phyloP scores from a whole-genome alignment of 2,113 vertebrate genomes.

The Melospiza georgiana region DNA sequence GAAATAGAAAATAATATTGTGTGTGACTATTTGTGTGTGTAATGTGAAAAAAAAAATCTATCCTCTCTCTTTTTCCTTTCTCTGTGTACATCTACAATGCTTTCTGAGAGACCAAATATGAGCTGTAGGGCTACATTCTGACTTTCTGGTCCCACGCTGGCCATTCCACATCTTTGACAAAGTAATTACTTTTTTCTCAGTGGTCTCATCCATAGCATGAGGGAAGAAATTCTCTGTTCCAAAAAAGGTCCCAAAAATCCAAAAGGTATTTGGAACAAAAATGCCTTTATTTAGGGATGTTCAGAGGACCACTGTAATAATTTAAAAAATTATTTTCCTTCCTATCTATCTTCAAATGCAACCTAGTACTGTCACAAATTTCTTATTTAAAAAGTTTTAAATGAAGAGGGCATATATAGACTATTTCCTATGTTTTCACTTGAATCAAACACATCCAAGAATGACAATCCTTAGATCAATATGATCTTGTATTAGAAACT shows the following conservation, averaged over 20 bases:
- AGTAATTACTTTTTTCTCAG: not conserved
- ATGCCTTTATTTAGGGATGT: not conserved
- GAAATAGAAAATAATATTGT: not conserved
- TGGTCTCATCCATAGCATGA: not conserved
- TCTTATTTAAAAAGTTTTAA: not conserved
- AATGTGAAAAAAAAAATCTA: not conserved
- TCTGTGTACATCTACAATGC: not conserved
- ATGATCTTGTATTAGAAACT: not conserved
- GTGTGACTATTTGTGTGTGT: accelerated
- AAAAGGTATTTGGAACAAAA: not conserved
- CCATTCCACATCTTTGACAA: not conserved
- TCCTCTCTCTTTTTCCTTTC: not conserved
- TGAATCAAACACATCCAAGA: not conserved
- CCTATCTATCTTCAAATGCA: not conserved
- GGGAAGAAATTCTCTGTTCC: not conserved
- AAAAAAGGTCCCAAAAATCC: not conserved
- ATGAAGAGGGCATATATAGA: not conserved
- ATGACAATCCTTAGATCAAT: not conserved
- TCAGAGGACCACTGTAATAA: not conserved
- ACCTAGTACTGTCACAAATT: not conserved
- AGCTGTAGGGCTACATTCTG: not conserved
- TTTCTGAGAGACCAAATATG: not conserved
- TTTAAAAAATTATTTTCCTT: not conserved
- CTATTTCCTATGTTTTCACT: not conserved
- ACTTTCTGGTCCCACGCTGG: not conserved